Conservation (phyloP, 2,113 vertebrate species). For the Chamaea fasciata region DNA sequence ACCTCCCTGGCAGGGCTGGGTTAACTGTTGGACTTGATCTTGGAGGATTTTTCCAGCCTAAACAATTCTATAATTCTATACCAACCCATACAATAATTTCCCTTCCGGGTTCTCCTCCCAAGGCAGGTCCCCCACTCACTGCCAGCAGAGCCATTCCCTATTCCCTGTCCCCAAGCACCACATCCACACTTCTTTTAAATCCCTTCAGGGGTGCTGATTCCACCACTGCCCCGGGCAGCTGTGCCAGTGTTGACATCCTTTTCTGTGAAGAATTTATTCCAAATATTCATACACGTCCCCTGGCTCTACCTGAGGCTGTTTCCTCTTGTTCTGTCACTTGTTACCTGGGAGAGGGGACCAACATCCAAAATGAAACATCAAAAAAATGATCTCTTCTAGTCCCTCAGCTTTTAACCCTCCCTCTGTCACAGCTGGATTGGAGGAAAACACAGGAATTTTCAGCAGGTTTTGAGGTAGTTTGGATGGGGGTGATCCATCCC, state of each 20-base stretch:
- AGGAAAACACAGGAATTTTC: not conserved
- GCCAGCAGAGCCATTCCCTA: not conserved
- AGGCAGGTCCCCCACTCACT: accelerated
- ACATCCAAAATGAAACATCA: not conserved
- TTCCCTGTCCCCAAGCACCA: not conserved
- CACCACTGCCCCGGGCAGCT: not conserved
- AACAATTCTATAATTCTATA: not conserved
- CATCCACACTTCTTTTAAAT: not conserved
- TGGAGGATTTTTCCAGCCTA: not conserved
- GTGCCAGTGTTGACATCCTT: not conserved
- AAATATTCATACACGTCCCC: not conserved
- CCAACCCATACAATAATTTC: not conserved
- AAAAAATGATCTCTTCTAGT: accelerated
- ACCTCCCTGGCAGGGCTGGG: not conserved
- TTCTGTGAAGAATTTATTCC: not conserved
- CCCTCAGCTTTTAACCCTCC: not conserved
- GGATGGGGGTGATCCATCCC: not conserved
- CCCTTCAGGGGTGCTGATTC: not conserved
- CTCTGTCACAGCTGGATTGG: not conserved
- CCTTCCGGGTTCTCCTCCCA: not conserved
- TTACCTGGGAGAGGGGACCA: no score
- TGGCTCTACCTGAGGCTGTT: not conserved
- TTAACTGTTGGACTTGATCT: accelerated
- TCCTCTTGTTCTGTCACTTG: not conserved
- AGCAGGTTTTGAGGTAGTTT: not conserved